Evolutionary conservation across 64 coral and sea anemone species (phyloP), one percentile per base, ranked within the genome.

Genomic region (Montipora foliosa): DNA sequence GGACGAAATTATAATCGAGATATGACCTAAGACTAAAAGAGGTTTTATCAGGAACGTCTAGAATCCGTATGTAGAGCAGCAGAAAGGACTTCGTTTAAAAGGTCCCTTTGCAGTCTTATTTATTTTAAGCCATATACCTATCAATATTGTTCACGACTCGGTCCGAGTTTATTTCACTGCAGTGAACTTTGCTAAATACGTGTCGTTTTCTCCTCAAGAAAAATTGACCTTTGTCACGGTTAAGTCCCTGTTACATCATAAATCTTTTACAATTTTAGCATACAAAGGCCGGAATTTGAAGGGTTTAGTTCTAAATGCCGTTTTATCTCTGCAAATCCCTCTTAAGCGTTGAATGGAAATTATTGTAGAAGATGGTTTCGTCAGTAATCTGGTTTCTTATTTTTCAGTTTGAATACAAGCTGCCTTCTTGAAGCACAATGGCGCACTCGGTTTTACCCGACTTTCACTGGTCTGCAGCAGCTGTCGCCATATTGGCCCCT

Each of bases 391-490:
- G 2, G 14, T 50, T 49, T 70, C 0, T 47, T 70, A 6, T 20
- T 16, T 85, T 85, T 71, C 82, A 85, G 82, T 14, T 85, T 85
- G 19, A 8, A 69, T 4, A 46, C 66, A 3, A 76, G 46, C 3
- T 50, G 45, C 37, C 0, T 58, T 70, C 10, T 49, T 3, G 3
- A 15, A 64, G 10, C 2, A 14, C 45, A 12, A 85, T 85, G 62
- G 46, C 17, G 11, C 15, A 78, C 15, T 22, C 62, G 47, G 6
- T n/a, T 20, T 5, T 49, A 46, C 64, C 66, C 9, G 29, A 44
- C 10, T 85, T 70, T 59, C 49, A 73, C 5, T 93, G 92, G 92
- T 88, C 92, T 5, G 8, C 72, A 59, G 2, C 22, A 29, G 15
- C 84, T 6, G 77, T 86, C 47, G 64, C 61, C 8, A 16, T 81